Conservation (phyloP, 1,140 invertebrate species). For the Heliconius congener region DNA sequence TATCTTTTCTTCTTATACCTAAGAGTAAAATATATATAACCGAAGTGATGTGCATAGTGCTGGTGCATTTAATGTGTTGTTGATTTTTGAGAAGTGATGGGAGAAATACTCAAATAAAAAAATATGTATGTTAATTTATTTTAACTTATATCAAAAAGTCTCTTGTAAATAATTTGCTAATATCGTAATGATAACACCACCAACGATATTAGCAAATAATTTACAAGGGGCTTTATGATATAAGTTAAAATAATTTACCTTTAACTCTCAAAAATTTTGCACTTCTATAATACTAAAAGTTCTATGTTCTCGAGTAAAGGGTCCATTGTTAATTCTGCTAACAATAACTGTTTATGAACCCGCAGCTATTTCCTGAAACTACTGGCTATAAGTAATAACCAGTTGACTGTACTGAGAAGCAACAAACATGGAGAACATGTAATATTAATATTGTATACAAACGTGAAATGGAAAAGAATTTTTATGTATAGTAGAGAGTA, state of each 20-base stretch:
- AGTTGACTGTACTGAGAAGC: not conserved
- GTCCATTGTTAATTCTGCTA: constrained; percentile 17
- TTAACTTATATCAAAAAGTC: not conserved
- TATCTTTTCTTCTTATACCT: too few relatives aligned
- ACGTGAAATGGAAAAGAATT: too few relatives aligned
- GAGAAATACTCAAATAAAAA: too few relatives aligned
- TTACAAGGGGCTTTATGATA: not conserved
- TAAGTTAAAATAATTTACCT: not conserved
- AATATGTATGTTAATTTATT: not conserved
- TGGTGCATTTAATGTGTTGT: too few relatives aligned
- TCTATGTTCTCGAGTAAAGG: not conserved
- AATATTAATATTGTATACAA: not conserved
- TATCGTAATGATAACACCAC: not conserved
- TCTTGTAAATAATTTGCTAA: not conserved
- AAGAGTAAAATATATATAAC: too few relatives aligned
- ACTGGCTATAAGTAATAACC: constrained; percentile 1
- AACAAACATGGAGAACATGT: not conserved
- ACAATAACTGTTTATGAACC: constrained; percentile 28
- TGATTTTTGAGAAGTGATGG: too few relatives aligned
- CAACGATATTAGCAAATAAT: not conserved
- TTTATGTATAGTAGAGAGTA: too few relatives aligned
- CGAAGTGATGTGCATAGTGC: too few relatives aligned
- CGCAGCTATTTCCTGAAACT: constrained; percentile 25
- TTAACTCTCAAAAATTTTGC: not conserved
- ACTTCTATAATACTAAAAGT: not conserved